Evolutionary conservation across 2,113 vertebrate species (phyloP).

Genomic region (Ceyx melanurus): DNA sequence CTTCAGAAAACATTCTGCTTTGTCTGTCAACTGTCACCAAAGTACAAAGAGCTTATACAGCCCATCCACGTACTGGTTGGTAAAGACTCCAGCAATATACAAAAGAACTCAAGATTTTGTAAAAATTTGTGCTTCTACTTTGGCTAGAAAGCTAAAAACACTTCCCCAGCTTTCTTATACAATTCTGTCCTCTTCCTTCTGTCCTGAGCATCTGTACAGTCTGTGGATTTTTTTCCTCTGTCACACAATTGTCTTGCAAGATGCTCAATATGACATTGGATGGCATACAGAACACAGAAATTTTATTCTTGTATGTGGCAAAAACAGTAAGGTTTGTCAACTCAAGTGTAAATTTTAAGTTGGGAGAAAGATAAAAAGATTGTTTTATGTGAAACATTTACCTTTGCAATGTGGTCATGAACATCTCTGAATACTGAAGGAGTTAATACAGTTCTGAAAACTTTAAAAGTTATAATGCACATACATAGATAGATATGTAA

Average conservation of each 20-base stretch:
- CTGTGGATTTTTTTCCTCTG: neutral
- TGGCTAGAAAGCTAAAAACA: constrained; percentile 51
- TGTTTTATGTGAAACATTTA: neutral
- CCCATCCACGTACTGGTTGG: constrained; percentile 49
- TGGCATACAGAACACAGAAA: neutral
- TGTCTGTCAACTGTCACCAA: constrained; percentile 73
- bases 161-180: neutral
- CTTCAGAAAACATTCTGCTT: constrained; percentile 72
- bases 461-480: neutral
- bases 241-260: neutral
- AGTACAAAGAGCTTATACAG: constrained; percentile 72
- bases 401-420: neutral
- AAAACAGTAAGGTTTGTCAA: neutral
- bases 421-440: neutral
- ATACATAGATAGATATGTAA: neutral
- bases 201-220: neutral
- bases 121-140: constrained; percentile 15
- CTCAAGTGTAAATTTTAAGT: constrained; percentile 10
- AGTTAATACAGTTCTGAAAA: constrained; percentile 6
- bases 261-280: constrained; percentile 36
- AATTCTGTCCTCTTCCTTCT: neutral
- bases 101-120: constrained; percentile 55
- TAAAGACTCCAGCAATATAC: constrained; percentile 60
- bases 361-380: neutral
- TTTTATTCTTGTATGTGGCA: neutral